Conservation (phyloP, 2,113 vertebrate species). For the Chlorodrepanis virens region DNA sequence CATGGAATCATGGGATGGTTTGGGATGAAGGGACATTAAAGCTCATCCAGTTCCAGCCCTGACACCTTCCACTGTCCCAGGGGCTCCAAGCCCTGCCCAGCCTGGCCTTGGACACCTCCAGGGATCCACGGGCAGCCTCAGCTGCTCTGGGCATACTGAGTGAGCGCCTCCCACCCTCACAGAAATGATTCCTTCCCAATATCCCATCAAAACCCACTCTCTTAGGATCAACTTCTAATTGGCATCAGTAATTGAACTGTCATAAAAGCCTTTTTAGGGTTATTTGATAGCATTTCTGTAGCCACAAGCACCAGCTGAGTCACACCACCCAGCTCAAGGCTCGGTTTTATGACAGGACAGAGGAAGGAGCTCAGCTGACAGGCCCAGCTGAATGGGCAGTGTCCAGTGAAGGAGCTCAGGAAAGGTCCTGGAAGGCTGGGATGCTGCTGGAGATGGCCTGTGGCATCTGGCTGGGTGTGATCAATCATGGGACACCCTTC, state of each 20-base stretch:
- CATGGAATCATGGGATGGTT: not conserved
- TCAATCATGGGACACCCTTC: not conserved
- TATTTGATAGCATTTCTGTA: not conserved
- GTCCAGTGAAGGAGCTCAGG: not conserved
- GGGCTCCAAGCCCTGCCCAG: fast-evolving
- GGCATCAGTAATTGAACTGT: not conserved
- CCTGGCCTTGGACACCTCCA: not conserved
- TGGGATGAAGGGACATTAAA: not conserved
- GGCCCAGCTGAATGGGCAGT: not conserved
- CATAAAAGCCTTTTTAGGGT: fast-evolving
- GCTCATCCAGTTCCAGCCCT: not conserved
- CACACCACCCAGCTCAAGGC: too few species aligned
- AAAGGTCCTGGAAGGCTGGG: not conserved
- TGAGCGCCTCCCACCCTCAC: not conserved
- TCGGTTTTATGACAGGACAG: not conserved
- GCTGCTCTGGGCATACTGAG: not conserved
- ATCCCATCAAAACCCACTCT: not conserved
- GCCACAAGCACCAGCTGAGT: not conserved
- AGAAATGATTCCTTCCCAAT: not conserved
- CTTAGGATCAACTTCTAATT: not conserved
- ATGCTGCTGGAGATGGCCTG: not conserved
- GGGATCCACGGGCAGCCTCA: not conserved
- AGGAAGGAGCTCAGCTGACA: not conserved
- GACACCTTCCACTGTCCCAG: not conserved
- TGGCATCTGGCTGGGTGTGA: not conserved